Evolutionary conservation across 2,888 invertebrate genomes (phyloP), one percentile per base, ranked within the genome.

Genomic region (Zaprionus obscuricornis): DNA sequence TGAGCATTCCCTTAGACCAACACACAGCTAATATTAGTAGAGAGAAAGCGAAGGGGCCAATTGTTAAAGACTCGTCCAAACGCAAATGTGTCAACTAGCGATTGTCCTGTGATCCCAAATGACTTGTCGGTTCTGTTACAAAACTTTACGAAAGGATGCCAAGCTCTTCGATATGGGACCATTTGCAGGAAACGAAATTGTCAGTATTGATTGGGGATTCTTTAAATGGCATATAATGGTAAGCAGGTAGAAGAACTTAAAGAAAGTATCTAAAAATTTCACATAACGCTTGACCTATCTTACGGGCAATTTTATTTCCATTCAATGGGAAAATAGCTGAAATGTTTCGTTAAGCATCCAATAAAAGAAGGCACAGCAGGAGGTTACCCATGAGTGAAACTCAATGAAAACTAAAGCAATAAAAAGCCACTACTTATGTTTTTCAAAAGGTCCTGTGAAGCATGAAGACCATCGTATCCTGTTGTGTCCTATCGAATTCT

Each of bases 341-440:
- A 51, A 50, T 51, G 54, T 56, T 59, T 68, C 50, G 22, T 49
- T 27, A 31, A 27, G 24, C 33, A 29, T 17, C 29, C 14, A 55
- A 52, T 49, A 58, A 52, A 42, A 37, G 10, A 14, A 37, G 24
- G 10, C 17, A 17, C 40, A 27, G 27, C 29, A n/a, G n/a, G 33
- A 42, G 46, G 22, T 46, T 33, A 51, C 16, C 36, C 73, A 45
- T 57, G 51, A 47, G 43, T 55, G 58, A 52, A 47, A 33, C 62
- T 49, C 46, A 60, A 71, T 75, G 22, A 33, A 65, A 65, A 60
- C 69, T 55, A 34, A 59, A 37, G 39, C 60, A 43, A 6, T 47
- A 54, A 46, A 34, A 46, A 49, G 16, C 45, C 43, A 56, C 64
- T 40, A 54, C 27, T 52, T 34, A 14, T 11, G 17, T 36, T 17